Evolutionary conservation across 2,113 vertebrate species (phyloP).

Genomic region (Nannospalax galili): DNA sequence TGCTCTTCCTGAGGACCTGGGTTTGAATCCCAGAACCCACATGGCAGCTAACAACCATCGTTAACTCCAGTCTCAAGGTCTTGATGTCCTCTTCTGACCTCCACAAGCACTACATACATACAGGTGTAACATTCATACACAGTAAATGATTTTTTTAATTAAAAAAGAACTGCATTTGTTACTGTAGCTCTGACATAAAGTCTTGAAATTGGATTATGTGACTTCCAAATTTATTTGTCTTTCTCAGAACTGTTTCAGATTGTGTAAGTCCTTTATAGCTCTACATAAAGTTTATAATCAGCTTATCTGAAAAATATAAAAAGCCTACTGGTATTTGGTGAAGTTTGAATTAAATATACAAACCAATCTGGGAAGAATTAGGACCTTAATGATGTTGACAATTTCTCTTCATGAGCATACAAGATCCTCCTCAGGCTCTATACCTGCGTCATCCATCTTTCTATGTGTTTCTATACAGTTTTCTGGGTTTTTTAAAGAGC

Average conservation of each 20-base stretch:
- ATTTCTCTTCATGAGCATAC: background rate
- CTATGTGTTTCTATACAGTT: constrained; percentile 19
- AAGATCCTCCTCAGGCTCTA: background rate
- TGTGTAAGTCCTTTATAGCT: constrained; percentile 27
- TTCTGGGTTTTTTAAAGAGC: background rate
- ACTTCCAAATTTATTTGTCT: background rate
- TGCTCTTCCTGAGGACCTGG: too few relatives aligned
- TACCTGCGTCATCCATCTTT: background rate
- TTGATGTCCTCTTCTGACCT: too few relatives aligned
- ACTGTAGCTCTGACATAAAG: background rate
- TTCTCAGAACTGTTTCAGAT: constrained; percentile 3
- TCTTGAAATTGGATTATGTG: background rate
- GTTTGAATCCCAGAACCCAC: too few relatives aligned
- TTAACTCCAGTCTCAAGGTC: too few relatives aligned
- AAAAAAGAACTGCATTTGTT: background rate
- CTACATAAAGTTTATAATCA: constrained; percentile 12
- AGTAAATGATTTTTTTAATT: too few relatives aligned
- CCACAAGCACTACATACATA: too few relatives aligned
- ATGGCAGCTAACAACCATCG: too few relatives aligned
- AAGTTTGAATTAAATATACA: constrained; percentile 33
- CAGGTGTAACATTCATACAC: too few relatives aligned
- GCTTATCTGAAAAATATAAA: background rate
- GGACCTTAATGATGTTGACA: background rate
- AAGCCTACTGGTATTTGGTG: background rate
- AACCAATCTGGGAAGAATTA: background rate